These are phyloP conservation scores for Diplosoma virens DNA, from an alignment of 23 tunicate species.

Conservation along the genomic window DNA sequence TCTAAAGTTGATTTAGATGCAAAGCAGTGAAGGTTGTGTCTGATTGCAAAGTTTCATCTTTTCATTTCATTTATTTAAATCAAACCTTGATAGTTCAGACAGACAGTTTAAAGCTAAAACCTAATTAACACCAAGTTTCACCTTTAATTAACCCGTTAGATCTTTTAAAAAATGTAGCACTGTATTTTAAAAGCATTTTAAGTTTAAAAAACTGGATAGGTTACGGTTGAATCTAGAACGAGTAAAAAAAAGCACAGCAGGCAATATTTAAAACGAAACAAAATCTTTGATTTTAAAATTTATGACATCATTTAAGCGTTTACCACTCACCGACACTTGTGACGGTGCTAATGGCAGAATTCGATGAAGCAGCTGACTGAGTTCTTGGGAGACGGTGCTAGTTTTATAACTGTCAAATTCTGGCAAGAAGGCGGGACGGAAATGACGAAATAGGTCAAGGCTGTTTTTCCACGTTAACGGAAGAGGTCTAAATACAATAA, in stretches of 20 bases:
- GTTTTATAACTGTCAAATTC: slow-evolving; percentile 95
- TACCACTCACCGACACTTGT: slow-evolving; percentile 5
- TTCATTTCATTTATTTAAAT: too few species aligned
- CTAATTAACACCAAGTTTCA: too few species aligned
- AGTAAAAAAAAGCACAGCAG: background rate
- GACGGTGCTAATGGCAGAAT: slow-evolving; percentile 1
- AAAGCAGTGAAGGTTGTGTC: too few species aligned
- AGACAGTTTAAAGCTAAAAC: too few species aligned
- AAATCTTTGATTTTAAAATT: background rate
- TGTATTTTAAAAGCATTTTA: too few species aligned
- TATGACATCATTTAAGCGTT: background rate
- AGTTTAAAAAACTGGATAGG: too few species aligned
- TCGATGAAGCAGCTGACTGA: slow-evolving; percentile 35
- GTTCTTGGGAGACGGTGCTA: slow-evolving; percentile 72
- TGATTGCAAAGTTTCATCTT: too few species aligned
- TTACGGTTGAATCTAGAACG: too few species aligned
- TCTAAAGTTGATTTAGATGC: slow-evolving; percentile 8
- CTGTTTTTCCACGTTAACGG: slow-evolving; percentile 64
- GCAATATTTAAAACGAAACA: background rate
- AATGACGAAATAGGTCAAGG: slow-evolving; percentile 35
- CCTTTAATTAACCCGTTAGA: background rate
- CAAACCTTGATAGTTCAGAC: too few species aligned
- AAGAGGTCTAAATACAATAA: slow-evolving; percentile 34
- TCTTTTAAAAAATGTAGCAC: background rate
- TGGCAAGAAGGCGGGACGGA: slow-evolving; percentile 60